A percentile compares a stretch with the other conserved stretches of the same genome.
Conservation (phyloP, 2,797 vertebrate species). For the Siniperca undulata region DNA sequence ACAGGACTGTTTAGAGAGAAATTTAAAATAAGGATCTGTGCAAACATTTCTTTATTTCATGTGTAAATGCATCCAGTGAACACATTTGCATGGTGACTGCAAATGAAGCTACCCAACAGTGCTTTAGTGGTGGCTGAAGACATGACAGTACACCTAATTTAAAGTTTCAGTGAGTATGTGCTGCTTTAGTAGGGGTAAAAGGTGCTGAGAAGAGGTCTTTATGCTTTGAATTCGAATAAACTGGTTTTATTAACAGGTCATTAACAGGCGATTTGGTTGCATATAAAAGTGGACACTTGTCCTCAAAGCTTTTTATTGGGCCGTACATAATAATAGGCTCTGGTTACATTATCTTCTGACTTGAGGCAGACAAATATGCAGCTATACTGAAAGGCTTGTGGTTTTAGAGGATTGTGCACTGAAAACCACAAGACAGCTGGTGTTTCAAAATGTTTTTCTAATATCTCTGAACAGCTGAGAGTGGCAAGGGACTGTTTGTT, state of each 20-base stretch:
- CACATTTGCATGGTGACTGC: conserved; percentile 7
- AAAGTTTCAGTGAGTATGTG: conserved; percentile 11
- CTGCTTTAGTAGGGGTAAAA: conserved; percentile 18
- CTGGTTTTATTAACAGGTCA: conserved; percentile 44
- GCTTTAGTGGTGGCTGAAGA: background rate
- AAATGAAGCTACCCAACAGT: conserved; percentile 7
- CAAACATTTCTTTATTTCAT: background rate
- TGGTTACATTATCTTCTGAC: conserved; percentile 65
- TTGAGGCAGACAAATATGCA: conserved; percentile 51
- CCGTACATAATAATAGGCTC: conserved; percentile 50
- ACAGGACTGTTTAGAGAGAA: background rate
- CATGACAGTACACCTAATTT: background rate
- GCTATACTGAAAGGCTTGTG: conserved; percentile 66
- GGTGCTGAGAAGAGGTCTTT: conserved; percentile 16
- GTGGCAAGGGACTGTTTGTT: conserved; percentile 78
- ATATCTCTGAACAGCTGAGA: conserved; percentile 85
- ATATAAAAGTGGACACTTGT: conserved; percentile 46
- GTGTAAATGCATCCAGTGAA: background rate
- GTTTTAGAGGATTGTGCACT: conserved; percentile 77
- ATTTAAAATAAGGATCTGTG: conserved; percentile 11
- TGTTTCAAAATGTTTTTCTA: conserved; percentile 77
- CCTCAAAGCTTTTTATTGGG: conserved; percentile 51
- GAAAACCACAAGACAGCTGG: conserved; percentile 84
- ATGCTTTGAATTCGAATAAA: conserved; percentile 38
- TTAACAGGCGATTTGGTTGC: conserved; percentile 62